phyloP scores from a whole-genome alignment of 2,113 vertebrate species.

The Bettongia penicillata region DNA sequence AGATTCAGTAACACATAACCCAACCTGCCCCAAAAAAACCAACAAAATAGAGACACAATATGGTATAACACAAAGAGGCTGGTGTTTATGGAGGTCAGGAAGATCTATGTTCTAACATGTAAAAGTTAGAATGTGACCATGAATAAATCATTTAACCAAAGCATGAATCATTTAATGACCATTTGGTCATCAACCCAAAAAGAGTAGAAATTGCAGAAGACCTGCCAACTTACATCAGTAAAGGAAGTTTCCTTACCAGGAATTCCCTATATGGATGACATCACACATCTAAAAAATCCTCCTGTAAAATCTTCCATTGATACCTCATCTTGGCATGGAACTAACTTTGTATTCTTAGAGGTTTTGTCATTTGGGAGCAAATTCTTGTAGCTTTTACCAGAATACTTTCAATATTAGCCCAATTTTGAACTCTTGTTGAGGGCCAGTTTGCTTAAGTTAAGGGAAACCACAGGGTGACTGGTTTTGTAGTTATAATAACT shows the following conservation, averaged over 20 bases:
- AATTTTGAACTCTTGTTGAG: background rate
- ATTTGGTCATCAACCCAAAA: background rate
- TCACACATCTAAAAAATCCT: background rate
- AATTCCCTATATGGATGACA: background rate
- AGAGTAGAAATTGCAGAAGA: background rate
- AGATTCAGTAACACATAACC: background rate
- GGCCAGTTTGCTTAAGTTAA: background rate
- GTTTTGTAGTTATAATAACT: background rate
- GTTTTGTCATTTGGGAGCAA: background rate
- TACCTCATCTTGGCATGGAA: background rate
- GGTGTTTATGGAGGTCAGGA: background rate
- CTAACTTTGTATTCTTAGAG: background rate
- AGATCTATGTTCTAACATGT: background rate
- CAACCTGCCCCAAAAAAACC: background rate
- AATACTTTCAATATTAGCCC: background rate
- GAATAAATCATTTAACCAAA: background rate
- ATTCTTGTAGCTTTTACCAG: background rate
- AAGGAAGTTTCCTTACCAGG: background rate
- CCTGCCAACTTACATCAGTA: background rate
- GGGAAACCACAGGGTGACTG: background rate
- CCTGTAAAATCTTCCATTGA: background rate
- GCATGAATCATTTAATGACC: background rate
- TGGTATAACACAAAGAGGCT: background rate
- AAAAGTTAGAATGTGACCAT: background rate
- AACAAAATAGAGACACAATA: background rate